Evolutionary conservation across 1,140 invertebrate species (phyloP), one percentile per base, ranked within the genome.

Genomic region (Protaetia brevitarsis): DNA sequence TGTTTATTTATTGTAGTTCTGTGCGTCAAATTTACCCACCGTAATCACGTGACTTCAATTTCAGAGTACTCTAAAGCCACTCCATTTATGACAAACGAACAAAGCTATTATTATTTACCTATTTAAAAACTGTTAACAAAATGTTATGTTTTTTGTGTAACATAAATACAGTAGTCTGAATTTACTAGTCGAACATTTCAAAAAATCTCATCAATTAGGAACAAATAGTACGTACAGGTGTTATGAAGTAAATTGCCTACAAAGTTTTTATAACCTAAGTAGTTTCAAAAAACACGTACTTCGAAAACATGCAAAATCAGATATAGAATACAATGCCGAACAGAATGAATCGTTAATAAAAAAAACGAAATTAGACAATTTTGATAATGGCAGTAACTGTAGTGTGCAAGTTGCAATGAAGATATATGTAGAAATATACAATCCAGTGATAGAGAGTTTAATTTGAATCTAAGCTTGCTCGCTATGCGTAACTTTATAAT

Each of bases 191-290:
- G n/a, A 28, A 11, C 57, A 59, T 59, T 59, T 59, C 27, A 59
- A 59, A 59, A 27, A 27, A 59, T 28, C 19, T 59, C 57, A 59
- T 27, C n/a, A 59, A 23, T 27, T 59, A 26, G n/a, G n/a, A 28
- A 59, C 57, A 59, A 59, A 26, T 59, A 26, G 19, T 11, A 30
- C 27, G 16, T 31, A 28, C 36, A 31, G 31, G 26, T 34, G 60
- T 62, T 62, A 28, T 36, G 60, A 62, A 23, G 8, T 7, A 19
- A 23, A 62, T 2, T 62, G 29, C 29, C 10, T 13, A 13, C 60
- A 62, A 62, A 62, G 1, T 62, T 62, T 62, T 62, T 29, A 62
- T 29, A 62, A 62, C 29, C 29, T 62, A 31, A 36, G 60, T 36
- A 62, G 60, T 37, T 62, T 62, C 29, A 62, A 30, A 62, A 62